Evolutionary conservation across 1,140 invertebrate genomes (phyloP), one percentile per base, ranked within the genome.

Genomic region (Eriosoma lanigerum): DNA sequence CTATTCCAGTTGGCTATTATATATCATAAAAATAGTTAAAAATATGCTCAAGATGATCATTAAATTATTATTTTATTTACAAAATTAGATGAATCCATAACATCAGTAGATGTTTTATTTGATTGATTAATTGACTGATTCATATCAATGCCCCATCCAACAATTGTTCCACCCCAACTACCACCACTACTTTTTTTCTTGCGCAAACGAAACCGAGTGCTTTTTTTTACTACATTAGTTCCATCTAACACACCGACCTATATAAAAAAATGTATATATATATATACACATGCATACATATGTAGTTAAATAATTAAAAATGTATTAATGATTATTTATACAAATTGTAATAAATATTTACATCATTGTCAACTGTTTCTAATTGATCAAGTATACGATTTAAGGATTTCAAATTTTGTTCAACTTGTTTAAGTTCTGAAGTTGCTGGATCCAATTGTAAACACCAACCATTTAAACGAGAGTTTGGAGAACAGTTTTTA

Each of bases 201-300:
- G 48, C 90, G 87, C 8, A 92, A 85, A n/a, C 90, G 90, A 84
- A 92, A 92, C 82, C 91, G 90, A 83, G 89, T 89, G 1, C 90
- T 86, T 82, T 91, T 89, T 84, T 91, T 91, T 84, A 89, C 89
- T 1, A 89, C 89, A 0, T 90, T 90, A 15, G 88, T 86, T 68
- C 89, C 89, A 82, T 91, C 90, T 48, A 88, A 82, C n/a, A 44
- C 66, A 58, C 75, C 38, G 62, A 78, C 56, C 75, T 78, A 19
- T 44, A 46, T 44, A 3, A 60, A 62, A 46, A n/a, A n/a, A n/a
- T n/a, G n/a, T n/a, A n/a, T n/a, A n/a, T n/a, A n/a, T n/a, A n/a
- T n/a, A n/a, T n/a, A n/a, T 21, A 0, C 1, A 19, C 4, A 46
- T 46, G 32, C 48, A 48, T 9, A 26, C 38, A 8, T 24, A 24